Conservation (phyloP, 1,140 invertebrate species). For the Drusus annulatus region DNA sequence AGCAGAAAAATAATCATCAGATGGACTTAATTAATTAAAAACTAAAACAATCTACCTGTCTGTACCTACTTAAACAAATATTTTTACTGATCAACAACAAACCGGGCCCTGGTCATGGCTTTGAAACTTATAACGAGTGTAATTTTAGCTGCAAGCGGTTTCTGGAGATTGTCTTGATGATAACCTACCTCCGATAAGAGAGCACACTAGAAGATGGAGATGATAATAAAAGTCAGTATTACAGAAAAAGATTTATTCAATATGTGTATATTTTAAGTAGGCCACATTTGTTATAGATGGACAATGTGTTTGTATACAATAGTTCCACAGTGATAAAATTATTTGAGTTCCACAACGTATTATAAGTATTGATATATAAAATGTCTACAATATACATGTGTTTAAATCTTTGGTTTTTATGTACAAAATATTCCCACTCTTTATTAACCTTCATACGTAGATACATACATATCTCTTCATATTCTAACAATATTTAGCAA, state of each 20-base stretch:
- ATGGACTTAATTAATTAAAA: too few relatives aligned
- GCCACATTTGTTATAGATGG: conserved; percentile 22
- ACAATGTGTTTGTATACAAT: conserved; percentile 7
- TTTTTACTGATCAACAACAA: too few relatives aligned
- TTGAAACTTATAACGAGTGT: too few relatives aligned
- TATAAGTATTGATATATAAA: conserved; percentile 34
- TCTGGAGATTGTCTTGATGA: too few relatives aligned
- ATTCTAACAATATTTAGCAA: background rate
- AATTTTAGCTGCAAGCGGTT: too few relatives aligned
- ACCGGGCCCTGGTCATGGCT: too few relatives aligned
- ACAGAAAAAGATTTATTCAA: conserved; percentile 27
- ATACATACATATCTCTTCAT: background rate
- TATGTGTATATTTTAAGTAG: conserved; percentile 32
- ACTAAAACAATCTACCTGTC: too few relatives aligned
- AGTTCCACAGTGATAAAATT: conserved; percentile 4
- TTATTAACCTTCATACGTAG: background rate
- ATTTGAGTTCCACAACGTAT: conserved; percentile 19
- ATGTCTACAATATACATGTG: conserved; percentile 16
- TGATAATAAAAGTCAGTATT: conserved; percentile 9
- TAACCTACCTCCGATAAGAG: too few relatives aligned
- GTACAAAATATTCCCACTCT: conserved; percentile 35
- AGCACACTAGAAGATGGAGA: too few relatives aligned
- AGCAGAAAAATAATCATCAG: too few relatives aligned
- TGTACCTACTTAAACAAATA: too few relatives aligned
- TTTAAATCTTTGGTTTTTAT: conserved; percentile 42